Percentiles rank a stretch among this genome's conserved stretches.
phyloP scores from a whole-genome alignment of 2,797 vertebrate genomes.

The Poeciliopsis infans region DNA sequence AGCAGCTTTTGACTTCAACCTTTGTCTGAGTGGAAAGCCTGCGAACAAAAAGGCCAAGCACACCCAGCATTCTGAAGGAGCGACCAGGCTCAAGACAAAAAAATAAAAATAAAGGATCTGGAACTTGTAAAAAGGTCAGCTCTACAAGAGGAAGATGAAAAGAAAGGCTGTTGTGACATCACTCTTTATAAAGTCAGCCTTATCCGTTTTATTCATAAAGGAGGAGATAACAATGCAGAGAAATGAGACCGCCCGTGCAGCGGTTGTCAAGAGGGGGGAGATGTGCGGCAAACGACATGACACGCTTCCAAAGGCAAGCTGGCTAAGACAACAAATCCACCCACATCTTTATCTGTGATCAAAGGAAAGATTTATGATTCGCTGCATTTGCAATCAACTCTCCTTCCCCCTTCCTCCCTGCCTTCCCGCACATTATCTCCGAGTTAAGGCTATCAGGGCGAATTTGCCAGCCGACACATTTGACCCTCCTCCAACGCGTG shows the following conservation, averaged over 20 bases:
- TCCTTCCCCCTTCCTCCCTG: conserved; percentile 26
- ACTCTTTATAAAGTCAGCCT: conserved; percentile 39
- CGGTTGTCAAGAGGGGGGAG: conserved; percentile 58
- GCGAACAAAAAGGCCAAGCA: conserved; percentile 27
- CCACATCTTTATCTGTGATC: conserved; percentile 69
- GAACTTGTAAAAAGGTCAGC: conserved; percentile 52
- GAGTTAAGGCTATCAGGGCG: conserved; percentile 57
- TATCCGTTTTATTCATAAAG: conserved; percentile 47
- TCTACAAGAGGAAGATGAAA: conserved; percentile 40
- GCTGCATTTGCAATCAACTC: conserved; percentile 51
- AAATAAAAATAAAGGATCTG: background rate
- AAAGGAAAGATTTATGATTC: conserved; percentile 66
- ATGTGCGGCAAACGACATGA: conserved; percentile 61
- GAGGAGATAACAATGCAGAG: conserved; percentile 49
- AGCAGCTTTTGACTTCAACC: conserved; percentile 42
- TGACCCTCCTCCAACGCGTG: conserved; percentile 45
- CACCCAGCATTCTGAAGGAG: conserved; percentile 11
- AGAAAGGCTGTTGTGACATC: conserved; percentile 49
- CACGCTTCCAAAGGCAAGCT: conserved; percentile 60
- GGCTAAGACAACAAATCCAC: conserved; percentile 65
- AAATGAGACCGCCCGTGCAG: conserved; percentile 52
- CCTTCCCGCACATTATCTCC: conserved; percentile 58
- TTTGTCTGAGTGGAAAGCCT: conserved; percentile 36
- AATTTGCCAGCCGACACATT: conserved; percentile 63
- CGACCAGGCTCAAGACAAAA: conserved; percentile 20